Evolutionary conservation across 2,113 vertebrate species (phyloP).

Genomic region (Naja naja): DNA sequence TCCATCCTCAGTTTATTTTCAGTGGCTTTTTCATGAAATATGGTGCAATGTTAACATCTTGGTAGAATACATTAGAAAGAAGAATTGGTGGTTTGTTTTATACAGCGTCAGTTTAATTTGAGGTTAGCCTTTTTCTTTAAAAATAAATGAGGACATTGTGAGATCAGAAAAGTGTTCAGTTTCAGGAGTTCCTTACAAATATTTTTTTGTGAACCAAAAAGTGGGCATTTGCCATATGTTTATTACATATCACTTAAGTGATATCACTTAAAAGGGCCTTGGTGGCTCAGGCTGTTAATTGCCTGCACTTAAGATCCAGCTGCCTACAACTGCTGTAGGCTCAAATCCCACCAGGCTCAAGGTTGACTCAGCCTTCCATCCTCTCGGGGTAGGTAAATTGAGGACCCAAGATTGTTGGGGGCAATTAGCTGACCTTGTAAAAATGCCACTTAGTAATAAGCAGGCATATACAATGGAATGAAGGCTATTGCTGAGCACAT

Average conservation of each 20-base stretch:
- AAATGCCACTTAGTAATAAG: too few relatives aligned
- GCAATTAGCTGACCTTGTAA: too few relatives aligned
- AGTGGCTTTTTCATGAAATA: not conserved
- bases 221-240: not conserved
- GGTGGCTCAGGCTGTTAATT: too few relatives aligned
- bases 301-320: too few relatives aligned
- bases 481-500: too few relatives aligned
- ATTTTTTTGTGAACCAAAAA: not conserved
- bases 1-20: not conserved
- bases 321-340: too few relatives aligned
- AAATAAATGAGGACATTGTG: not conserved
- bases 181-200: not conserved
- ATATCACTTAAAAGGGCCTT: too few relatives aligned
- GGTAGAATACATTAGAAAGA: not conserved
- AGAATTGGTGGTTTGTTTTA: not conserved
- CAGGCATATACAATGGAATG: too few relatives aligned
- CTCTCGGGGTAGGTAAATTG: too few relatives aligned
- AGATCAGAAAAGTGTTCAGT: not conserved
- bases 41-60: not conserved
- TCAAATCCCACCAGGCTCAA: too few relatives aligned
- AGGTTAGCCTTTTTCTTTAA: not conserved
- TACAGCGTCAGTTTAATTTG: not conserved
- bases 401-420: too few relatives aligned
- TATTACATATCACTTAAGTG: not conserved
- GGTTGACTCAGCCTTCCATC: too few relatives aligned